Evolutionary conservation across 1,140 invertebrate genomes (phyloP).

Genomic region (Caerostris darwini): DNA sequence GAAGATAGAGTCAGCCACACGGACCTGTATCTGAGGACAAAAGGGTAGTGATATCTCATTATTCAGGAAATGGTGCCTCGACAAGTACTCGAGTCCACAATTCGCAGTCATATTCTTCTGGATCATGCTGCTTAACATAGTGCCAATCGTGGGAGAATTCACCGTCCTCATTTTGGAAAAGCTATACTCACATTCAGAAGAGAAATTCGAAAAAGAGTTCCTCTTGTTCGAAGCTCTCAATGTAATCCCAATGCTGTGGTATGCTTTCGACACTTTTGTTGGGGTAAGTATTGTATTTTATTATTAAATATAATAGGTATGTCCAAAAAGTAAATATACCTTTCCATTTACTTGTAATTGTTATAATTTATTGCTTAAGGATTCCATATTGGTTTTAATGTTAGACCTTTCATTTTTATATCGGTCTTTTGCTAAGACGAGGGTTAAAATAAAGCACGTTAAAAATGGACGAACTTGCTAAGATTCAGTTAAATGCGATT

Average conservation of each 20-base stretch:
- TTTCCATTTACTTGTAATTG: too few species aligned
- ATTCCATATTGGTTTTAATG: too few species aligned
- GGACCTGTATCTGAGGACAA: not conserved
- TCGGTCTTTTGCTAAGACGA: too few species aligned
- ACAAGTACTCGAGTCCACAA: not conserved
- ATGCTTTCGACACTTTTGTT: not conserved
- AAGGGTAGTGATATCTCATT: not conserved
- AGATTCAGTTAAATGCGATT: too few species aligned
- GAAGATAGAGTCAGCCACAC: not conserved
- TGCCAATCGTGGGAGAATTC: conserved; percentile 23
- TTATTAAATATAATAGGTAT: too few species aligned
- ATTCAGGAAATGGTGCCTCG: not conserved
- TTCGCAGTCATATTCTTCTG: not conserved
- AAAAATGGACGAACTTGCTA: too few species aligned
- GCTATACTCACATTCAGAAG: not conserved
- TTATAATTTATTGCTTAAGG: too few species aligned
- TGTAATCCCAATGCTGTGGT: not conserved
- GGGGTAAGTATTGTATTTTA: conserved; percentile 26
- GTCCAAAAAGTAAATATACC: too few species aligned
- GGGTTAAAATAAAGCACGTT: too few species aligned
- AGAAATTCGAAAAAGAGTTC: not conserved
- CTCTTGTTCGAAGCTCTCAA: conserved; percentile 1
- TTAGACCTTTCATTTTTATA: too few species aligned
- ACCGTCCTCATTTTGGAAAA: not conserved
- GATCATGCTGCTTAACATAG: conserved; percentile 21